Evolutionary conservation across 2,888 invertebrate species (phyloP).

Genomic region (Congeria kusceri): DNA sequence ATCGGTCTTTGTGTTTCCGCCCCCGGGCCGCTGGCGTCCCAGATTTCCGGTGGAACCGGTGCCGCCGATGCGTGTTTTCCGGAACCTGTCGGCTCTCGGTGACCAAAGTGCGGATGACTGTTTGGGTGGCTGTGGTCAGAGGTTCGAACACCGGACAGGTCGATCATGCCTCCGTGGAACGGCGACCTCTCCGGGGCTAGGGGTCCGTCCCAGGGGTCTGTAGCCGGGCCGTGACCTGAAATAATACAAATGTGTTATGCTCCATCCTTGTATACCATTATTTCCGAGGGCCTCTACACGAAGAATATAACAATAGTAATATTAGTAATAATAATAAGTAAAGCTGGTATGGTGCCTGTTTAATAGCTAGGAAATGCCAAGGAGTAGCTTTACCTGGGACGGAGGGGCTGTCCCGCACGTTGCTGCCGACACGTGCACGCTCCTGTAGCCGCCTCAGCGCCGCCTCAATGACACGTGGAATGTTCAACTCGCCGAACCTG

Average conservation of each 20-base stretch:
- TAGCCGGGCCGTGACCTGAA: no score
- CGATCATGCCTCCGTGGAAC: conserved; percentile 37
- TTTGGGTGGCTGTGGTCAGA: neutral
- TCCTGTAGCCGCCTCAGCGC: conserved; percentile 44
- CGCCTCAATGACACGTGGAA: conserved; percentile 50
- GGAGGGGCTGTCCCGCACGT: conserved; percentile 1
- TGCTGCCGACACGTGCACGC: conserved; percentile 11
- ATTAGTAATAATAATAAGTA: no score
- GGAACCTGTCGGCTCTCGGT: neutral
- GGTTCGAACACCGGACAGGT: conserved; percentile 17
- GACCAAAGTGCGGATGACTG: neutral
- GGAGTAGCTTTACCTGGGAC: neutral
- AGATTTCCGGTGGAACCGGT: neutral
- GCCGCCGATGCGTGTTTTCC: neutral
- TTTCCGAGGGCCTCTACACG: no score
- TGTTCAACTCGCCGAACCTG: conserved; percentile 58
- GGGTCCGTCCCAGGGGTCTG: no score
- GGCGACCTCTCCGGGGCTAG: conserved; percentile 9
- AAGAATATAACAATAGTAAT: no score
- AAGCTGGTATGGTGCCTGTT: no score
- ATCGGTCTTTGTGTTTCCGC: neutral
- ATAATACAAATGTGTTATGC: no score
- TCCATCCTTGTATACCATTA: no score
- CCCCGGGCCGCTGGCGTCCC: neutral
- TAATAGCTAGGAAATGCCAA: no score